Base-by-base conservation (phyloP, 2,113 vertebrate species). In the Cricetomys ansorgei region DNA sequence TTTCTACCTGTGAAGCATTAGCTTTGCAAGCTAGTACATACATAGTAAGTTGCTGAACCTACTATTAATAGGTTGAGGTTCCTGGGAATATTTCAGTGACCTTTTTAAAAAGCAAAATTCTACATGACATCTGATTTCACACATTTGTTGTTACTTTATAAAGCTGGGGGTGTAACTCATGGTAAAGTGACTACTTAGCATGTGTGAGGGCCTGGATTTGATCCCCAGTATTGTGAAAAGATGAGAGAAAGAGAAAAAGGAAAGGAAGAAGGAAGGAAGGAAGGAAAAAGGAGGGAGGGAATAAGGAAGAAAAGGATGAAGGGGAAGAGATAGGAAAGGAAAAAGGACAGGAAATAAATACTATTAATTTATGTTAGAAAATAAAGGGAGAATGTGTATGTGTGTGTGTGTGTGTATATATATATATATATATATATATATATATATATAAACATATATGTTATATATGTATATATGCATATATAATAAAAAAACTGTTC, bases 291-390 rank as follows among this genome's bases (percentile, higher is more conserved):
- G 0, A 76, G 21, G 9, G 16, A 8, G 29, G 55, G 62, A 53
- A 21, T 1, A 27, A 73, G 23, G 23, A 10, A 43, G 9, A 8
- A 17, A 17, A 3, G 1, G 25, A 34, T 7, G 7, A 37, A 55
- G 3, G n/a, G 19, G 29, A 23, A 48, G 10, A 48, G 45, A 1
- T 6, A 37, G 50, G 4, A 9, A 79, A 6, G 34, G 3, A 27
- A 11, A 7, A 50, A 8, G 48, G 3, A 10, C 3, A 27, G 40
- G 27, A 84, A 67, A 40, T 43, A 67, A 86, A 53, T 29, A 21
- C 69, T 94, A 72, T 31, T 81, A 43, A n/a, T 53, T 72, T 67
- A 89, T 94, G 53, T 57, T 84, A 87, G 27, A 90, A 94, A 94
- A 75, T 69, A 77, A 50, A 9, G 3, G 7, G 1, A 23, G 31